Evolutionary conservation across 1,140 invertebrate species (phyloP).

Genomic region (Liolophura sinensis): DNA sequence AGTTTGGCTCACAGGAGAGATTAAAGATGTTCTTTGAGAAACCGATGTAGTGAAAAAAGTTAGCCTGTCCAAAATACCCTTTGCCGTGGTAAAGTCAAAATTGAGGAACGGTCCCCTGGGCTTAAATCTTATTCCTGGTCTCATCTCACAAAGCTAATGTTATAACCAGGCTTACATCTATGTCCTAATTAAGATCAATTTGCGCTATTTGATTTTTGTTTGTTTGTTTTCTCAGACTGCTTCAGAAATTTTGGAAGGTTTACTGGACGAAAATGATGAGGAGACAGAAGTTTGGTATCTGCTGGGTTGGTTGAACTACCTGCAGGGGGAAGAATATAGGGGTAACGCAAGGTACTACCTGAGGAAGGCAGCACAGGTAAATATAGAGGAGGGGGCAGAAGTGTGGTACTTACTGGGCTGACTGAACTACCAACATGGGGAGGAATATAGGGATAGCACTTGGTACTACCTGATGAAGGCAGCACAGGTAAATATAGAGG

Average conservation of each 20-base stretch:
- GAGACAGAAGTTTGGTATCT: slow-evolving; percentile 58
- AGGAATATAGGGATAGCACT: slow-evolving; percentile 2
- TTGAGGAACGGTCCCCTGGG: too few relatives aligned
- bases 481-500: slow-evolving; percentile 10
- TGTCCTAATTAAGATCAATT: not conserved
- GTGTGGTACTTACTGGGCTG: slow-evolving; percentile 5
- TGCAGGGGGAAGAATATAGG: slow-evolving; percentile 52
- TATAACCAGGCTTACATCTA: not conserved
- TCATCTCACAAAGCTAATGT: too few relatives aligned
- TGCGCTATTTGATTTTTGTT: not conserved
- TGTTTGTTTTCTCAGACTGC: slow-evolving; percentile 37
- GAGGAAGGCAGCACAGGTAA: slow-evolving; percentile 51
- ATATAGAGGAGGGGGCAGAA: not conserved
- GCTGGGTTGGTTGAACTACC: slow-evolving; percentile 55
- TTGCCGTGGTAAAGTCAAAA: too few relatives aligned
- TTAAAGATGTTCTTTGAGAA: too few relatives aligned
- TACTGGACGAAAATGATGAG: slow-evolving; percentile 54
- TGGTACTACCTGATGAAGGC: slow-evolving; percentile 6
- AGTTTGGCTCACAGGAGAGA: too few relatives aligned
- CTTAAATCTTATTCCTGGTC: too few relatives aligned
- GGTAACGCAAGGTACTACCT: slow-evolving; percentile 56
- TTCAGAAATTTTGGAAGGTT: slow-evolving; percentile 41
- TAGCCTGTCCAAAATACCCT: too few relatives aligned
- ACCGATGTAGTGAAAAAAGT: too few relatives aligned
- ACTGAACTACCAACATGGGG: not conserved